Conservation (phyloP, 2,888 invertebrate genomes). For the Hyles lineata region DNA sequence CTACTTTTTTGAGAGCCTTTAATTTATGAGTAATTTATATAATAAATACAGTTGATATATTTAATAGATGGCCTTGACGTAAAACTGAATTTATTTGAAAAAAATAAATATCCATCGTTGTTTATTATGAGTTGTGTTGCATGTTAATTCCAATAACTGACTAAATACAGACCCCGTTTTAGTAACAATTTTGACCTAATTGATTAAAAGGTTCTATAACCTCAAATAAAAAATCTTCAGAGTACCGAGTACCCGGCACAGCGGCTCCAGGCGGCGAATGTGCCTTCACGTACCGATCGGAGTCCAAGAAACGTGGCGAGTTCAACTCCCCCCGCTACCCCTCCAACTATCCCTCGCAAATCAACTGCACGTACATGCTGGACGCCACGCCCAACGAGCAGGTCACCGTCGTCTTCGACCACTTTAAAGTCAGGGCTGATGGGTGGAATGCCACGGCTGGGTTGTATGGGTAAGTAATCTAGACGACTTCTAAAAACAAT, state of each 20-base stretch:
- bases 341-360: slow-evolving; percentile 97
- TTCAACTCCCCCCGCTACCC: slow-evolving; percentile 98
- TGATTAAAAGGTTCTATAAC: too few relatives aligned
- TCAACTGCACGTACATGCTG: slow-evolving; percentile 97
- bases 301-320: slow-evolving; percentile 94
- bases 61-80: too few relatives aligned
- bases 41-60: too few relatives aligned
- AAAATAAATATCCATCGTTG: too few relatives aligned
- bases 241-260: slow-evolving; percentile 97
- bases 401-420: slow-evolving; percentile 95
- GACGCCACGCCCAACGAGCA: slow-evolving; percentile 94
- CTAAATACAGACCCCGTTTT: too few relatives aligned
- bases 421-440: slow-evolving; percentile 94
- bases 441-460: slow-evolving; percentile 90
- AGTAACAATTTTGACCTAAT: too few relatives aligned
- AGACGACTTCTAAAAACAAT: background rate
- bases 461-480: slow-evolving; percentile 66
- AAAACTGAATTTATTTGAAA: too few relatives aligned
- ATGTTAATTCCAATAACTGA: too few relatives aligned
- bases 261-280: slow-evolving; percentile 96
- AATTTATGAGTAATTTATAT: too few relatives aligned
- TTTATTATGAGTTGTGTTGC: too few relatives aligned
- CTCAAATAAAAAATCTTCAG: slow-evolving; percentile 68
- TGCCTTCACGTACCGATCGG: slow-evolving; percentile 95
- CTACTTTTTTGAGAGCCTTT: background rate